phyloP scores from a whole-genome alignment of 2,113 vertebrate species.

The Neoarius graeffei region DNA sequence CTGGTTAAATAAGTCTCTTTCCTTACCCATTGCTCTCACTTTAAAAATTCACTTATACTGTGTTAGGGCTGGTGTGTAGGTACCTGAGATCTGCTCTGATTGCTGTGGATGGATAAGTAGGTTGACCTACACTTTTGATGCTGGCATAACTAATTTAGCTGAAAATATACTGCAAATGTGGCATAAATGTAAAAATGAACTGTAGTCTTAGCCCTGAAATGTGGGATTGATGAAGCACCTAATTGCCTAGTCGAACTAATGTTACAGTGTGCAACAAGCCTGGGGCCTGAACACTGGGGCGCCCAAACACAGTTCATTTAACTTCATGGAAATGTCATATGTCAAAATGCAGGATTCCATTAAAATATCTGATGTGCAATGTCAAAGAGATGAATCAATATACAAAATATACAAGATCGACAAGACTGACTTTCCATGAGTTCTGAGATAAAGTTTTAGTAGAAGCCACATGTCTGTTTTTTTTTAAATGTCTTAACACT shows the following conservation, averaged over 20 bases:
- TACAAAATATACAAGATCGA: no score
- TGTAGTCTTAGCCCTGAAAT: neutral
- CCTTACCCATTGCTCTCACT: neutral
- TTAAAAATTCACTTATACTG: neutral
- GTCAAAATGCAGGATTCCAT: neutral
- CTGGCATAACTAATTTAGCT: neutral
- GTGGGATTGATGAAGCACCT: neutral
- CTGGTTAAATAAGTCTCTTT: neutral
- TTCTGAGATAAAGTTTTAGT: neutral
- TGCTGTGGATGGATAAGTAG: neutral
- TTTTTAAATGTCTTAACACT: neutral
- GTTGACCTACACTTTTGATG: neutral
- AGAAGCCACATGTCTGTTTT: neutral
- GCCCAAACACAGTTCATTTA: neutral
- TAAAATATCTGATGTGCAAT: neutral
- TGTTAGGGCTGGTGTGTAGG: neutral
- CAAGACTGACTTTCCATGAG: neutral
- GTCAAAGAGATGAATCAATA: neutral
- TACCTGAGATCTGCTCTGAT: neutral
- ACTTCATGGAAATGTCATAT: neutral
- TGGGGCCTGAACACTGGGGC: neutral
- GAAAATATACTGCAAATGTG: neutral
- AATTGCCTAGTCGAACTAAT: neutral
- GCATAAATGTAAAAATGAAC: neutral
- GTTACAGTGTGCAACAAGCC: neutral